Conservation (phyloP, 1,140 invertebrate species). For the Hyphantria cunea region DNA sequence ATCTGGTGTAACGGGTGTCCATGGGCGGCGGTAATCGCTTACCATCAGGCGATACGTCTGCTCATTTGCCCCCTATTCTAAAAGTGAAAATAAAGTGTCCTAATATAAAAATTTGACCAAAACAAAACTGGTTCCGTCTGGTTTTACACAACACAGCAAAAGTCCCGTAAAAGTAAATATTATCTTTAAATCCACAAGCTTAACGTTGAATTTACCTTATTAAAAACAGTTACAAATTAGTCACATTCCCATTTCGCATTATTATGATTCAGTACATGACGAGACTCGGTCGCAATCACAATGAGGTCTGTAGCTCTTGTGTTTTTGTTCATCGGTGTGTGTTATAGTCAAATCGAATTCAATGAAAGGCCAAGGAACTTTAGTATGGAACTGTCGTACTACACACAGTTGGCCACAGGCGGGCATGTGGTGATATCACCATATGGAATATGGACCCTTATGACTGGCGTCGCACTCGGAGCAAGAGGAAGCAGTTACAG, state of each 20-base stretch:
- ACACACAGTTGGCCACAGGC: constrained; percentile 53
- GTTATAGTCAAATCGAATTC: constrained; percentile 57
- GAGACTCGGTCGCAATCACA: constrained; percentile 39
- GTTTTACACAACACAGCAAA: too few relatives aligned
- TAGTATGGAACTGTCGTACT: constrained; percentile 65
- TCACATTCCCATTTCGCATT: constrained; percentile 38
- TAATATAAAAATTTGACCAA: too few relatives aligned
- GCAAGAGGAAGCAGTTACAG: constrained; percentile 53
- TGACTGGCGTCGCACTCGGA: constrained; percentile 64
- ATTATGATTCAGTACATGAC: constrained; percentile 41
- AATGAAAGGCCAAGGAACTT: constrained; percentile 67
- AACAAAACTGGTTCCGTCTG: too few relatives aligned
- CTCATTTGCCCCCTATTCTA: too few relatives aligned
- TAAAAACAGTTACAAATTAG: constrained; percentile 26
- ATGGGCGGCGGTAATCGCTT: too few relatives aligned
- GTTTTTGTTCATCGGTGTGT: constrained; percentile 40
- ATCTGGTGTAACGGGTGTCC: too few relatives aligned
- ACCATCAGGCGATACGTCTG: too few relatives aligned
- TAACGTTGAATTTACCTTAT: too few relatives aligned
- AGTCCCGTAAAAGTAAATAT: too few relatives aligned
- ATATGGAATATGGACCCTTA: constrained; percentile 70
- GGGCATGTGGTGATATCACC: constrained; percentile 73
- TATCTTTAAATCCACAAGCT: too few relatives aligned
- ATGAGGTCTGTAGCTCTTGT: constrained; percentile 45
- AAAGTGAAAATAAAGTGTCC: too few relatives aligned